Percentiles rank a stretch among this genome's conserved stretches.
Conservation (phyloP, 2,113 vertebrate species). For the Zosterops lateralis region DNA sequence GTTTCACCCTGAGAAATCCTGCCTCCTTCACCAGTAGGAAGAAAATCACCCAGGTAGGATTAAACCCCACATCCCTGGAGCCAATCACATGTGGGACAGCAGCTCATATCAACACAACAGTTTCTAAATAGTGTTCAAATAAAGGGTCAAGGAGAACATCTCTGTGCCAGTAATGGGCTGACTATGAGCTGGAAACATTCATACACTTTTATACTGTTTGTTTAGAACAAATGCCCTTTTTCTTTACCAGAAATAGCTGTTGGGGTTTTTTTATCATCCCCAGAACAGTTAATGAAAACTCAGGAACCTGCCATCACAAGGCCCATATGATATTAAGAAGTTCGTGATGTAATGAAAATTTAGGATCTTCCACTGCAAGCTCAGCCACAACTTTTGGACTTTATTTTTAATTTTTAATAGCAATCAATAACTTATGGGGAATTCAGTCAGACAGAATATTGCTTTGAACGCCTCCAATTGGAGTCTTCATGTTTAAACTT, state of each 20-base stretch:
- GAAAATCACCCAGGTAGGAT: not conserved
- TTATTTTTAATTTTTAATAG: not conserved
- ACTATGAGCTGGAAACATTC: not conserved
- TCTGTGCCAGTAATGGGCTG: not conserved
- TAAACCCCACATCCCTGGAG: not conserved
- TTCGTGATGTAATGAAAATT: not conserved
- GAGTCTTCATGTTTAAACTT: not conserved
- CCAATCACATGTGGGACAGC: fast-evolving
- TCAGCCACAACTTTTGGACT: not conserved
- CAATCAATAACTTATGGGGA: not conserved
- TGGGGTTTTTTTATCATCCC: not conserved
- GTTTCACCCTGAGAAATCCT: not conserved
- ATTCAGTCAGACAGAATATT: not conserved
- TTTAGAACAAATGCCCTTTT: not conserved
- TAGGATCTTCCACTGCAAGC: not conserved
- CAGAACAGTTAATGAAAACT: not conserved
- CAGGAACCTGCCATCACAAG: not conserved
- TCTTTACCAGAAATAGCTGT: not conserved
- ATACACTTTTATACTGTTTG: not conserved
- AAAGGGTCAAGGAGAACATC: not conserved
- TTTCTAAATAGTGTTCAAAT: not conserved
- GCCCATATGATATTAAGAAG: not conserved
- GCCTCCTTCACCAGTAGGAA: not conserved
- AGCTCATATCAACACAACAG: fast-evolving
- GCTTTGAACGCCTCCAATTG: not conserved